Percentiles rank a stretch among this genome's conserved stretches.
Conservation (phyloP, 2,888 invertebrate genomes). For the Oscheius sp. region DNA sequence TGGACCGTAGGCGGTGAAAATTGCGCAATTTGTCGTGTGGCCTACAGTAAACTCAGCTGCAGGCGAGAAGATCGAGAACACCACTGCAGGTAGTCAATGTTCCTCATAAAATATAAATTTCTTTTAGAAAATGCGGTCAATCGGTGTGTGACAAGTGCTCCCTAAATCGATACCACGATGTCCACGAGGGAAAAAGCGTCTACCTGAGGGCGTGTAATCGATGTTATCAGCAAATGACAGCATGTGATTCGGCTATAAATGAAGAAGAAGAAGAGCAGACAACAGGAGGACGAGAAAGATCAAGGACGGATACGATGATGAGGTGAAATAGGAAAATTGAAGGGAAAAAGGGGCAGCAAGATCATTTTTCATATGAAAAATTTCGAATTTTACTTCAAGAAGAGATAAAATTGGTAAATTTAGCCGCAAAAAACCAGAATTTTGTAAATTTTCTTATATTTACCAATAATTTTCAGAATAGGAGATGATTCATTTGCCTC, state of each 20-base stretch:
- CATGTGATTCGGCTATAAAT: neutral
- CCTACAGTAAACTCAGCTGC: conserved; percentile 35
- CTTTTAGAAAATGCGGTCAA: conserved; percentile 42
- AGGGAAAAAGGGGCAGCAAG: too few species aligned
- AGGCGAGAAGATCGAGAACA: conserved; percentile 44
- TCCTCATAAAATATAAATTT: neutral
- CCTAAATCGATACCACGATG: conserved; percentile 35
- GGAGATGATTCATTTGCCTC: conserved; percentile 20
- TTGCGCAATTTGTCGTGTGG: conserved; percentile 41
- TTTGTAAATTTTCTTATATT: too few species aligned
- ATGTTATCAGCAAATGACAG: conserved; percentile 53
- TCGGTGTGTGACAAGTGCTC: conserved; percentile 53
- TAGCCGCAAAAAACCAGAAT: too few species aligned
- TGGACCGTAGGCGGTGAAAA: conserved; percentile 8
- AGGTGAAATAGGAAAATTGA: neutral
- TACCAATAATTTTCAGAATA: conserved; percentile 6
- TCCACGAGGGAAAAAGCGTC: conserved; percentile 46
- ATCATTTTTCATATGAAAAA: too few species aligned
- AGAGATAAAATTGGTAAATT: too few species aligned
- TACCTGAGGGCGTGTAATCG: conserved; percentile 46
- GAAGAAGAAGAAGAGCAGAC: conserved; percentile 25
- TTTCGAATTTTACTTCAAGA: too few species aligned
- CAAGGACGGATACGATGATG: conserved; percentile 16
- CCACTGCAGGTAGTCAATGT: conserved; percentile 42
- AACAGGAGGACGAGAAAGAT: neutral